These are phyloP conservation scores for Brachypalpus laphriformis DNA, from an alignment of 2,888 invertebrate genomes.

Conservation along the genomic window DNA sequence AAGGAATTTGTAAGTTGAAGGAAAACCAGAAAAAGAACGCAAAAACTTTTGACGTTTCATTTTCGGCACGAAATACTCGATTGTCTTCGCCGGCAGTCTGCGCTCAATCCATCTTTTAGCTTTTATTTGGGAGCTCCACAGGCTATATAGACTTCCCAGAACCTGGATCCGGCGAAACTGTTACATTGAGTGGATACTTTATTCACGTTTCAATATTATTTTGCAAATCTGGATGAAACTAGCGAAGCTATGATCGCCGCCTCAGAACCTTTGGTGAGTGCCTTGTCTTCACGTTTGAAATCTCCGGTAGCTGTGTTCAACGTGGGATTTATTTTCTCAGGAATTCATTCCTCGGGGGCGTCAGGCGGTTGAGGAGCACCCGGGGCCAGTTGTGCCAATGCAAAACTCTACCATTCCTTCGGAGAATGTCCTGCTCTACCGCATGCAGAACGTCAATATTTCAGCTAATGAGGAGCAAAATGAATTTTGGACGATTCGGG, in stretches of 20 bases:
- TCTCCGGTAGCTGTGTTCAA: not conserved
- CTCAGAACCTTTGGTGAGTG: conserved; percentile 92
- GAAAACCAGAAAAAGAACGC: conserved; percentile 1
- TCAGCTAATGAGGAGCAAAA: conserved; percentile 84
- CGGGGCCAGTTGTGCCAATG: conserved; percentile 86
- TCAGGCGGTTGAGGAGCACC: conserved; percentile 90
- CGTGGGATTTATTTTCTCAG: conserved; percentile 82
- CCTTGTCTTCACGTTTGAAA: not conserved
- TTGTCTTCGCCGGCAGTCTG: too few relatives aligned
- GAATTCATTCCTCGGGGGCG: conserved; percentile 95
- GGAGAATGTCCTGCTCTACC: conserved; percentile 88
- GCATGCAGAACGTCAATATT: conserved; percentile 90
- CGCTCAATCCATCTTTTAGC: too few relatives aligned
- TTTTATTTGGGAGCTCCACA: not conserved
- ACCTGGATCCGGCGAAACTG: not conserved
- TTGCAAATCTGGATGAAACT: conserved; percentile 95
- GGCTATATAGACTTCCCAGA: not conserved
- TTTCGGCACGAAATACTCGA: too few relatives aligned
- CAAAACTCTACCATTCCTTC: conserved; percentile 83
- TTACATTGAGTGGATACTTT: conserved; percentile 55
- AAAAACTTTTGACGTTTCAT: conserved; percentile 28
- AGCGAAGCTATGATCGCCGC: conserved; percentile 93
- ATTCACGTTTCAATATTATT: conserved; percentile 66
- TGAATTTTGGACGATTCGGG: conserved; percentile 86
- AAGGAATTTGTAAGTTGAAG: not conserved